phyloP scores from a whole-genome alignment of 2,113 vertebrate species.

The Chrysemys picta region DNA sequence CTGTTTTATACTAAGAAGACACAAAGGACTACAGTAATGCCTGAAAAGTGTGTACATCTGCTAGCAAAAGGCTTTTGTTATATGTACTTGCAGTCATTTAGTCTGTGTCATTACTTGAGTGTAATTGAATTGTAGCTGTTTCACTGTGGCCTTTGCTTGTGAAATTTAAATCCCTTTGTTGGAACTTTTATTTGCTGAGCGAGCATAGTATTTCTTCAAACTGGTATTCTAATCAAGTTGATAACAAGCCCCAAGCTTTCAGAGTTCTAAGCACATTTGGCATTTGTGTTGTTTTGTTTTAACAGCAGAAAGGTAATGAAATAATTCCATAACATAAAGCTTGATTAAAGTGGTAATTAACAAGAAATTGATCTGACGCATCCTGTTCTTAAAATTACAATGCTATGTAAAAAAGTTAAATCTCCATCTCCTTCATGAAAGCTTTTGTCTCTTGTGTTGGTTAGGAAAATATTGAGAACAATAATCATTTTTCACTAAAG shows the following conservation, averaged over 20 bases:
- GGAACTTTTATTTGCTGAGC: background rate
- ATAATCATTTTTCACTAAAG: conserved; percentile 69
- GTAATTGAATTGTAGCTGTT: background rate
- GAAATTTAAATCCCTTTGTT: conserved; percentile 55
- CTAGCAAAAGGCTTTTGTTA: conserved; percentile 40
- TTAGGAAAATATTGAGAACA: conserved; percentile 71
- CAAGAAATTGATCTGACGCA: conserved; percentile 53
- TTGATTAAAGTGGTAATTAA: conserved; percentile 74
- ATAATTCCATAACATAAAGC: conserved; percentile 73
- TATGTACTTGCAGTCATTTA: conserved; percentile 20
- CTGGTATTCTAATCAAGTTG: background rate
- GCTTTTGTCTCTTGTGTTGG: conserved; percentile 9
- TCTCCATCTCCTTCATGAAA: conserved; percentile 11
- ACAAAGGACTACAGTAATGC: background rate
- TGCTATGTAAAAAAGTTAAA: conserved; percentile 57
- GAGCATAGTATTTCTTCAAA: conserved; percentile 6
- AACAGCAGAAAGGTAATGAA: conserved; percentile 56
- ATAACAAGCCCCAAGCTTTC: conserved; percentile 17
- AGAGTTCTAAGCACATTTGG: conserved; percentile 23
- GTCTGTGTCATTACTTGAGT: conserved; percentile 15
- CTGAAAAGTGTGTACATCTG: background rate
- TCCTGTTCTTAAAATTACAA: conserved; percentile 44
- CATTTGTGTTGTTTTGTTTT: conserved; percentile 51
- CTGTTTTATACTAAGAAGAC: background rate
- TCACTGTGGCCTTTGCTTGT: conserved; percentile 14